Evolutionary conservation across 2,888 invertebrate species (phyloP).

Genomic region (Caenorhabditis sulstoni): DNA sequence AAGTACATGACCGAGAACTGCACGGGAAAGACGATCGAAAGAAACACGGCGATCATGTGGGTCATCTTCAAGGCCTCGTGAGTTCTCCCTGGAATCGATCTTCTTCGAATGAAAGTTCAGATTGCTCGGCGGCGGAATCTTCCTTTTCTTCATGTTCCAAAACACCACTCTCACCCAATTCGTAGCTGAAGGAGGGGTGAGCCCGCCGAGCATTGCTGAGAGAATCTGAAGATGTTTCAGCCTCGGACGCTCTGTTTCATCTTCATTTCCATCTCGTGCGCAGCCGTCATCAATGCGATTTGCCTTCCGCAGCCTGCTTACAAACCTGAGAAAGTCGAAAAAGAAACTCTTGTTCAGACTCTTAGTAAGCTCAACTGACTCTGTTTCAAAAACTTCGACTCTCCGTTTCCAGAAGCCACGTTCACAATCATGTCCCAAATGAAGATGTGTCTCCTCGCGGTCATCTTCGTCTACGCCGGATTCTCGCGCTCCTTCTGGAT

Average conservation of each 20-base stretch:
- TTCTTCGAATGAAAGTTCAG: constrained; percentile 16
- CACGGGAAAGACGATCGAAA: constrained; percentile 49
- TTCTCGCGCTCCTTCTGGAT: constrained; percentile 59
- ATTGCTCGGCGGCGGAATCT: constrained; percentile 52
- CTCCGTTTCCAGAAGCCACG: constrained; percentile 26
- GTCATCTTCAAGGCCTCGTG: constrained; percentile 54
- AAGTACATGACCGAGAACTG: constrained; percentile 57
- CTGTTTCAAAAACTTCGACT: neutral
- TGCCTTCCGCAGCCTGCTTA: constrained; percentile 39
- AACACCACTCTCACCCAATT: constrained; percentile 35
- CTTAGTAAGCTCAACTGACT: constrained; percentile 18
- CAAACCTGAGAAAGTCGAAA: constrained; percentile 35
- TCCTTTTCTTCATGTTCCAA: constrained; percentile 53
- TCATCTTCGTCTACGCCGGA: constrained; percentile 55
- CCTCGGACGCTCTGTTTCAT: constrained; percentile 33
- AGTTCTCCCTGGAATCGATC: neutral
- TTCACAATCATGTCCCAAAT: constrained; percentile 38
- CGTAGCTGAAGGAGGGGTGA: constrained; percentile 30
- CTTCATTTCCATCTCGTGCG: constrained; percentile 27
- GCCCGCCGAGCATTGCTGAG: neutral
- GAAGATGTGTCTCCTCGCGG: constrained; percentile 43
- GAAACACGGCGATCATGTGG: constrained; percentile 54
- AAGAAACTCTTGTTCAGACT: constrained; percentile 24
- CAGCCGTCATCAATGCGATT: constrained; percentile 35
- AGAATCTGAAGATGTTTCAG: constrained; percentile 24